Evolutionary conservation across 2,113 vertebrate species (phyloP), one percentile per base, ranked within the genome.

Genomic region (Elanoides forficatus): DNA sequence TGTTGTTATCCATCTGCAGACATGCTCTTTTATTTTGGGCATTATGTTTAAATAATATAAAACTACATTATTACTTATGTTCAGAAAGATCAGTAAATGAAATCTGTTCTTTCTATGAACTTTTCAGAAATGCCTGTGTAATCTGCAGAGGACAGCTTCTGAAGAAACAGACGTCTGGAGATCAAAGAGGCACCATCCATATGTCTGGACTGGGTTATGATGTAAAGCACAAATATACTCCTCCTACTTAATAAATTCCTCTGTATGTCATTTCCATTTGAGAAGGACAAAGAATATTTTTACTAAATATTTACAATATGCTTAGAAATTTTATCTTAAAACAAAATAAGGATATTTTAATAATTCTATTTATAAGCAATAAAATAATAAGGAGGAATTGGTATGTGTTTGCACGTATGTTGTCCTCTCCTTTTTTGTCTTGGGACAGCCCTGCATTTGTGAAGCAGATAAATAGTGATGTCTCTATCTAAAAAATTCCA

Each of bases 401-500:
- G 38, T 95, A 16, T 85, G 18, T 42, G 7, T 89, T 63, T 80
- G 5, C 20, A 42, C 34, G 6, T 8, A 56, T 29, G 5, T 26
- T 66, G 11, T 66, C 6, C 32, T 85, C n/a, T 81, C 21, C 5
- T 36, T 71, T 66, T 92, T 94, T 93, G 65, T 93, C 62, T 93
- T 66, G 84, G 87, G 60, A 94, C 93, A 88, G 74, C 30, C 16
- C 45, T 97, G 53, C 74, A 86, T 97, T 96, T 94, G 71, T 96
- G 96, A 97, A 84, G 66, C 81, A 95, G 86, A 96, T 88, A 96
- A 96, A 93, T 80, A 93, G 65, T 88, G 81, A 94, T 94, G 63
- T 22, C 81, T 4, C 2, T 96, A 91, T 86, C 72, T 93, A 88
- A 84, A 94, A 95, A 97, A 87, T 22, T 97, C 43, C 90, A 91